Percentiles rank a stretch among this genome's conserved stretches.
Conservation (phyloP, 2,113 vertebrate species). For the Spea multiplicata region DNA sequence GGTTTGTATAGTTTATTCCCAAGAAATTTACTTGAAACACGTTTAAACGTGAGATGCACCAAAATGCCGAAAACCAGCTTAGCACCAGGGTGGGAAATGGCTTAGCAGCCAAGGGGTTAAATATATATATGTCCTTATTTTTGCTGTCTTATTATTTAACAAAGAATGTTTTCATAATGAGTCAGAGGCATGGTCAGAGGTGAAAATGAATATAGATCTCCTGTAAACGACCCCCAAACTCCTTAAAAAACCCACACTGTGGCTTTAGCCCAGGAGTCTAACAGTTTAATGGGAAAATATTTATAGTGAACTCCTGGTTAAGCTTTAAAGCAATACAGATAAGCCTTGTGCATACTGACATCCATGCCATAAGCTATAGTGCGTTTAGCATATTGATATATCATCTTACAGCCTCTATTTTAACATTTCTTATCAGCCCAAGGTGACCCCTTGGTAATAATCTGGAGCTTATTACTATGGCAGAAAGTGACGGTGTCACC, state of each 20-base stretch:
- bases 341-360: neutral
- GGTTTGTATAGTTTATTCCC: no score
- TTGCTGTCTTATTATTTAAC: no score
- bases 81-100: no score
- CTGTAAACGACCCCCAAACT: neutral
- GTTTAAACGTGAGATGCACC: no score
- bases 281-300: neutral
- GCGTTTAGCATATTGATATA: slow-evolving; percentile 23
- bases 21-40: no score
- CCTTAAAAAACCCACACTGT: neutral
- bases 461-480: slow-evolving; percentile 43
- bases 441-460: slow-evolving; percentile 1
- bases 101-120: no score
- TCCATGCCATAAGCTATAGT: slow-evolving; percentile 11
- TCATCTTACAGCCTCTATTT: slow-evolving; percentile 32
- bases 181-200: no score
- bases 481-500: slow-evolving; percentile 18
- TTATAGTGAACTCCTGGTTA: neutral
- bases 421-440: slow-evolving; percentile 9
- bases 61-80: no score
- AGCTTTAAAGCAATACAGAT: neutral
- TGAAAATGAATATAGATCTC: no score
- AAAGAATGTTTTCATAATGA: no score
- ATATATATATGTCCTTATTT: no score
- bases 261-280: neutral